Conservation (phyloP, 92 coral and sea anemone species). For the Diadumene lineata region DNA sequence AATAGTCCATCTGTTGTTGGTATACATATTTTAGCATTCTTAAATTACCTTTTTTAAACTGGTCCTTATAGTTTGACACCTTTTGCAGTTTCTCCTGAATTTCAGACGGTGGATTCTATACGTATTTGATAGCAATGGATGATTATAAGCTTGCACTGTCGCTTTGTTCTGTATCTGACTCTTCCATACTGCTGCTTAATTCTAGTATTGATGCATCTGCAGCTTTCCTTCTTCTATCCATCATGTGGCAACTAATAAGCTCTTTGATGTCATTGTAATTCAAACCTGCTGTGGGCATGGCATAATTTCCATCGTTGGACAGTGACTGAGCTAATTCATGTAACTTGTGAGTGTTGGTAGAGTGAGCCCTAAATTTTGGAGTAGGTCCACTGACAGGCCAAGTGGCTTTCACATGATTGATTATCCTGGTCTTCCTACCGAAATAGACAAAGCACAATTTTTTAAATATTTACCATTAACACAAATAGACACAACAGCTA, state of each 20-base stretch:
- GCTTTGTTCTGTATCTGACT: conserved; percentile 7
- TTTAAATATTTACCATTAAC: too few species aligned
- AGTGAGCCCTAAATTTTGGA: conserved; percentile 40
- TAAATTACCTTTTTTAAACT: conserved; percentile 8
- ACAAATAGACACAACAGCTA: too few species aligned
- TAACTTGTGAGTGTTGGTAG: conserved; percentile 23
- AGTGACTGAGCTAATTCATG: conserved; percentile 37
- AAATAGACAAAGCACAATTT: too few species aligned
- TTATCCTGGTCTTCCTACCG: conserved; percentile 52
- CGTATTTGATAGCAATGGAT: not conserved
- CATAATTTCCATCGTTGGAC: conserved; percentile 26
- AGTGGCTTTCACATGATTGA: conserved; percentile 37
- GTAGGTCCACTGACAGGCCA: conserved; percentile 50
- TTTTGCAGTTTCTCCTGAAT: conserved; percentile 3
- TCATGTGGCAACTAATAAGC: conserved; percentile 48
- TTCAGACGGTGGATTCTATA: conserved; percentile 10
- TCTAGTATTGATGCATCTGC: not conserved
- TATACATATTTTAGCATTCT: too few species aligned
- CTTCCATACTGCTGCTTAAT: not conserved
- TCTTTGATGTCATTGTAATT: conserved; percentile 34
- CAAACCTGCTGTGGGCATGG: conserved; percentile 38
- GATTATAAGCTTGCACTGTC: not conserved
- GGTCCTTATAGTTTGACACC: not conserved
- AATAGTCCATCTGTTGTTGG: too few species aligned
- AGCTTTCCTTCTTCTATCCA: conserved; percentile 34